Base-by-base conservation (phyloP, 2,888 invertebrate species). In the Dermolepida albohirtum region DNA sequence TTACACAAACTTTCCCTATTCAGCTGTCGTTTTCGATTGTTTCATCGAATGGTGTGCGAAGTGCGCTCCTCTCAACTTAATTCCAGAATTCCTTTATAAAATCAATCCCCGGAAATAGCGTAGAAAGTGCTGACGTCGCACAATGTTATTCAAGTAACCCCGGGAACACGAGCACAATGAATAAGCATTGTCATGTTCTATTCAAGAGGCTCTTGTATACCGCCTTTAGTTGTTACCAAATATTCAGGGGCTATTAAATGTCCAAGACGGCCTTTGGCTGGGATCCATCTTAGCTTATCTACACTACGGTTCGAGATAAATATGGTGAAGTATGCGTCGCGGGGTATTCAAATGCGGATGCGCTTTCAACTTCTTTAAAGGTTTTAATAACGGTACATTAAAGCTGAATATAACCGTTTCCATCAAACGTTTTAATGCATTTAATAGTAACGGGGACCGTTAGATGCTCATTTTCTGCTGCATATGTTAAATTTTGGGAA, bases 1-100 rank as follows among this genome's bases (percentile, higher is more conserved):
- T 54, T 54, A 54, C 40, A 17, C 40, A 54, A 54, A 54, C 54
- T 54, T 54, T 54, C 39, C 40, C 54, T 8, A 54, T 54, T 54
- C 54, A 14, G 14, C 40, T 34, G 16, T 54, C 40, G 54, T 16
- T 54, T 16, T 55, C 65, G 65, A 65, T 65, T 65, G 65, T 65
- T 65, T 65, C 65, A 47, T 43, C 54, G 65, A 47, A 39, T 16
- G 54, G 65, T 12, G 41, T 27, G 65, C 54, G 54, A 54, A 63
- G 34, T 50, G 34, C 12, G 29, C 27, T 17, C 63, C 65, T 55
- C 54, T 65, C 40, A 55, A 54, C 47, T 65, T 55, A 65, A 65
- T 65, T 65, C 65, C 54, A 43, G 55, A 54, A 54, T 54, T 65
- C 65, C 65, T 54, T 65, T 65, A 65, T 65, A 55, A 54, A 65